These are phyloP conservation scores for Hypena proboscidalis DNA, from an alignment of 2,888 invertebrate genomes.

Conservation along the genomic window DNA sequence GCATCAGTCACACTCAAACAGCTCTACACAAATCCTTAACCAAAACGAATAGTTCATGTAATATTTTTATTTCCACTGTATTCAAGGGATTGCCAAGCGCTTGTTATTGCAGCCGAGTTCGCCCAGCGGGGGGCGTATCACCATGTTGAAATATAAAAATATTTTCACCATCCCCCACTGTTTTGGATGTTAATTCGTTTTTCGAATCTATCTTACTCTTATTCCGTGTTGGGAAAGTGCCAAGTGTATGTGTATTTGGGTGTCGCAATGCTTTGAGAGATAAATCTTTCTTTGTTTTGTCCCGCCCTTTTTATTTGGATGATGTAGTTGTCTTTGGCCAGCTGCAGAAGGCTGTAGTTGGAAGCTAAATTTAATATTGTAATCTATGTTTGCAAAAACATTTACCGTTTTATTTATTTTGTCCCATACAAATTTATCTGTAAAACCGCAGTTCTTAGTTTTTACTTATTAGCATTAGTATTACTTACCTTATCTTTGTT, in stretches of 20 bases:
- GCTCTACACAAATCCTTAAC: constrained; percentile 43
- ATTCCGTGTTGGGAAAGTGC: constrained; percentile 52
- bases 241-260: constrained; percentile 40
- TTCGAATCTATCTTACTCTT: constrained; percentile 58
- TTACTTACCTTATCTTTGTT: too few species aligned
- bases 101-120: constrained; percentile 56
- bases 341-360: too few species aligned
- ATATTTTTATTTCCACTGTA: constrained; percentile 64
- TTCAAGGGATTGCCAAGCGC: constrained; percentile 64
- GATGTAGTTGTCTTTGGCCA: too few species aligned
- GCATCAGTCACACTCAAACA: constrained; percentile 6
- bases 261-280: constrained; percentile 21
- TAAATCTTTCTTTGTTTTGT: constrained; percentile 36
- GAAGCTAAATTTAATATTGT: too few species aligned
- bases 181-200: constrained; percentile 53
- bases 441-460: too few species aligned
- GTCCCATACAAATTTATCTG: too few species aligned
- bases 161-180: constrained; percentile 47
- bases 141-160: constrained; percentile 61
- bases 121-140: constrained; percentile 43
- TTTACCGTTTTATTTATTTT: too few species aligned
- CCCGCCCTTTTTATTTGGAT: constrained; percentile 28
- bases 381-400: too few species aligned
- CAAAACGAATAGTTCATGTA: constrained; percentile 47
- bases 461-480: too few species aligned